phyloP scores from a whole-genome alignment of 1,140 invertebrate genomes.

The Dinothrombium tinctorium region DNA sequence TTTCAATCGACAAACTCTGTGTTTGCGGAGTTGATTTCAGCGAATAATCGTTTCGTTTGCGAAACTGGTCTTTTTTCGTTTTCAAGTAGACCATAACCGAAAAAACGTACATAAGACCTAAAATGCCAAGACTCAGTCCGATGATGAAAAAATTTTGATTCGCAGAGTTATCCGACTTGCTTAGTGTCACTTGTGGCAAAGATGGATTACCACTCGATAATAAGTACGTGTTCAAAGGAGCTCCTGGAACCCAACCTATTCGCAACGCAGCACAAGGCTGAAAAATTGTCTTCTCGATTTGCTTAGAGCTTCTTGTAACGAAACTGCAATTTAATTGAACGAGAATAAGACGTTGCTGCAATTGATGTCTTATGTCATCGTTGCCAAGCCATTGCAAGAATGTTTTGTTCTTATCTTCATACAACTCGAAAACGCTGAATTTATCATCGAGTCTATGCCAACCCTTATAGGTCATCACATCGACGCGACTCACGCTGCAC shows the following conservation, averaged over 20 bases:
- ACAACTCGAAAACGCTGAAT: constrained; percentile 45
- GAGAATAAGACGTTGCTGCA: constrained; percentile 50
- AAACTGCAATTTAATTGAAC: constrained; percentile 45
- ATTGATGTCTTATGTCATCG: constrained; percentile 35
- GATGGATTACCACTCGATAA: constrained; percentile 14
- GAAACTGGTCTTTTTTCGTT: too few species aligned
- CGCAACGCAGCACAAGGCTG: constrained; percentile 58
- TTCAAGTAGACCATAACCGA: constrained; percentile 48
- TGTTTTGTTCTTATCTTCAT: constrained; percentile 47
- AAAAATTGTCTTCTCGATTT: constrained; percentile 27
- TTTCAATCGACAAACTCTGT: too few species aligned
- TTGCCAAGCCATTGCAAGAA: constrained; percentile 60
- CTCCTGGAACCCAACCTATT: constrained; percentile 55
- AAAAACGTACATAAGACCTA: constrained; percentile 55
- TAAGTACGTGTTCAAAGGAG: constrained; percentile 17
- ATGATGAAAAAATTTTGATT: constrained; percentile 47
- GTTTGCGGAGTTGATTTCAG: too few species aligned
- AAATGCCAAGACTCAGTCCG: constrained; percentile 44
- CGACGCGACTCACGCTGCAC: constrained; percentile 56
- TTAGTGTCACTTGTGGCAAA: constrained; percentile 49
- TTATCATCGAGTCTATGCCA: constrained; percentile 34
- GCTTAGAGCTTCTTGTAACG: constrained; percentile 34
- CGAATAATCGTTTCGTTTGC: too few species aligned
- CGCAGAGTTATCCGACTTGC: constrained; percentile 17
- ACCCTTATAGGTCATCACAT: constrained; percentile 45